Percentiles rank a stretch among this genome's conserved stretches.
Conservation (phyloP, 2,888 invertebrate genomes). For the Parnassius smintheus region DNA sequence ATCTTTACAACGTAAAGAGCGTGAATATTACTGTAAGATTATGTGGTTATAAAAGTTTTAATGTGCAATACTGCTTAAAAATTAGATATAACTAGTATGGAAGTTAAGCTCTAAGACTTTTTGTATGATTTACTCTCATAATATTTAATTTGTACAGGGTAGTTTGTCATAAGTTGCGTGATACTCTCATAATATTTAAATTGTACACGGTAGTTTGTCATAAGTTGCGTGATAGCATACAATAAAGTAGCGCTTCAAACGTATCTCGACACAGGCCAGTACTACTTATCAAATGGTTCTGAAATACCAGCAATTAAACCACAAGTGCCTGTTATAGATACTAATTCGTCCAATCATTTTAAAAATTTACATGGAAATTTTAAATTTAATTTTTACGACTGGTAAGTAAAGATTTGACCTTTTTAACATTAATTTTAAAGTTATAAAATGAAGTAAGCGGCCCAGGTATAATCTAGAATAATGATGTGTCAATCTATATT, state of each 20-base stretch:
- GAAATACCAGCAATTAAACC: neutral
- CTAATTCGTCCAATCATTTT: neutral
- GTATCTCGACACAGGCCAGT: slow-evolving; percentile 3
- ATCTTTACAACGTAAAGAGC: no score
- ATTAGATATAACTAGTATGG: no score
- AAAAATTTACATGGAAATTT: no score
- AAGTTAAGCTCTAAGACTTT: neutral
- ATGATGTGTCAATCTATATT: neutral
- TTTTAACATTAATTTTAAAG: no score
- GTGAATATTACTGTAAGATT: no score
- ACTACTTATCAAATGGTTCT: slow-evolving; percentile 4
- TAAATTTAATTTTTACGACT: no score
- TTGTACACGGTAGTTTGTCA: slow-evolving; percentile 5
- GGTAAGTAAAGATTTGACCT: no score
- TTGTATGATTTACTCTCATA: slow-evolving; percentile 2
- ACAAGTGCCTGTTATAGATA: neutral
- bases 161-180: no score
- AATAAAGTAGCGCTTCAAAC: slow-evolving; percentile 4
- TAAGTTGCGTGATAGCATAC: slow-evolving; percentile 14
- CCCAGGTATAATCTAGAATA: neutral
- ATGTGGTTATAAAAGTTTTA: no score
- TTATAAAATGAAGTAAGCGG: no score
- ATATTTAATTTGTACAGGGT: neutral
- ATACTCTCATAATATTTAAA: neutral
- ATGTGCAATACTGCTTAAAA: no score